A percentile compares a stretch with the other conserved stretches of the same genome.
phyloP scores from a whole-genome alignment of 2,113 vertebrate genomes.

The Urocolius indicus region DNA sequence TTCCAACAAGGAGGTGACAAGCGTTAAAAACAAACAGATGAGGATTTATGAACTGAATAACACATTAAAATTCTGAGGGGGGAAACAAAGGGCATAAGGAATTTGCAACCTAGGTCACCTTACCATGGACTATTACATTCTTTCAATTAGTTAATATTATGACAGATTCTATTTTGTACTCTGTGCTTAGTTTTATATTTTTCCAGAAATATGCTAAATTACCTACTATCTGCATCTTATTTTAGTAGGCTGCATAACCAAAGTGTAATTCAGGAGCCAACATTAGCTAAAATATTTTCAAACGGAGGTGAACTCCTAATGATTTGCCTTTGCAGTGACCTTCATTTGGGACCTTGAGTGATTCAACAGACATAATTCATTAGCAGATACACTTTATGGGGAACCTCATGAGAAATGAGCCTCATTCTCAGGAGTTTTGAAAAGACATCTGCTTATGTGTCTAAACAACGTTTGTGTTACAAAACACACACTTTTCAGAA shows the following conservation, averaged over 20 bases:
- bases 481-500: neutral
- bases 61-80: neutral
- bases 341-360: neutral
- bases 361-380: neutral
- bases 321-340: neutral
- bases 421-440: neutral
- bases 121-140: neutral
- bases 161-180: neutral
- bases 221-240: neutral
- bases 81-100: neutral
- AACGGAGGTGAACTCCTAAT: neutral
- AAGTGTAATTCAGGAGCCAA: neutral
- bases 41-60: neutral
- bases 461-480: neutral
- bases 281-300: neutral
- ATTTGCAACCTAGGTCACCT: neutral
- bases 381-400: neutral
- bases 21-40: rapidly evolving
- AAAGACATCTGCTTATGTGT: neutral
- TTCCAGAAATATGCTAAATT: neutral
- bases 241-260: neutral
- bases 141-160: neutral
- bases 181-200: neutral
- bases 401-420: neutral
- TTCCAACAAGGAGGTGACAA: neutral